Evolutionary conservation across 1,140 invertebrate species (phyloP).

Genomic region (Penaeus indicus): DNA sequence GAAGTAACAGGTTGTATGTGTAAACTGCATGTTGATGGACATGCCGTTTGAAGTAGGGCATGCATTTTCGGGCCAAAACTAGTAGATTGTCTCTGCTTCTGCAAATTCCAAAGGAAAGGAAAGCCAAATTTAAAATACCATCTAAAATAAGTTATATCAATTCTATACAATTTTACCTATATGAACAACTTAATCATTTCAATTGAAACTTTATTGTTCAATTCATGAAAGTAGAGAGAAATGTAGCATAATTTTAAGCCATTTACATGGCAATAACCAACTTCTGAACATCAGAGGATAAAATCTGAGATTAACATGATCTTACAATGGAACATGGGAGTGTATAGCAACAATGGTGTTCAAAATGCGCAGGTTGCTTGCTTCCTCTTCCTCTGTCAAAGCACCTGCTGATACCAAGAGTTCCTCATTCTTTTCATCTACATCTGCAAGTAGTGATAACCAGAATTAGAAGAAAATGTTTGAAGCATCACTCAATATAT

Average conservation of each 20-base stretch:
- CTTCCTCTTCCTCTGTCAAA: constrained; percentile 14
- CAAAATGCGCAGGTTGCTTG: not conserved
- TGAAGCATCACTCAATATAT: no score
- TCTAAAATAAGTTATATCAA: no score
- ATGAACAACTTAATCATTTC: no score
- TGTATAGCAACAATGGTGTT: constrained; percentile 26
- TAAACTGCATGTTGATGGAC: constrained; percentile 39
- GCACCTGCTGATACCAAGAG: not conserved
- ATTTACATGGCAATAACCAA: no score
- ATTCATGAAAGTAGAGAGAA: not conserved
- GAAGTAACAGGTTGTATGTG: constrained; percentile 17
- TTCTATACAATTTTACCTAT: no score
- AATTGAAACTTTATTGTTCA: no score
- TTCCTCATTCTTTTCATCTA: constrained; percentile 20
- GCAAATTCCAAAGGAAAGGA: not conserved
- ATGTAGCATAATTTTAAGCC: not conserved
- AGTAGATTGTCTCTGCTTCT: constrained; percentile 35
- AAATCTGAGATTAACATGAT: no score
- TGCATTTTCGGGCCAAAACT: constrained; percentile 29
- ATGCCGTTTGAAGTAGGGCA: constrained; percentile 34
- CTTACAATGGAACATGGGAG: constrained; percentile 41
- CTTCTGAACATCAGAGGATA: no score
- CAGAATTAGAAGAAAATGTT: no score
- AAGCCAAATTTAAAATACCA: no score
- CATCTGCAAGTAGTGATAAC: not conserved